These are phyloP conservation scores for Amiota mariae DNA, from an alignment of 2,888 invertebrate genomes.

Conservation along the genomic window DNA sequence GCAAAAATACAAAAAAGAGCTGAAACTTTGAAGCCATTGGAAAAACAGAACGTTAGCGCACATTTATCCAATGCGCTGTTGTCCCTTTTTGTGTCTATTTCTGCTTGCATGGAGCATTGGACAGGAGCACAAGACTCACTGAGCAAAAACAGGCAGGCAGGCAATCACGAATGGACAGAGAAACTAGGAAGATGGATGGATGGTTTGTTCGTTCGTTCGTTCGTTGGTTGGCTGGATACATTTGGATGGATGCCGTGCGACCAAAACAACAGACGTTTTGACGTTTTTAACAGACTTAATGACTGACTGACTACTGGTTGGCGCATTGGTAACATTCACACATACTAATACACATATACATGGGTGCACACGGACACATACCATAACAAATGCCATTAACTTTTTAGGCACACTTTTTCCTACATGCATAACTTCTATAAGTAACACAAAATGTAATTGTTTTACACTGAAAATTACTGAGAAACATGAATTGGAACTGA, in stretches of 20 bases:
- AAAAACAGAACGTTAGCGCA: conserved; percentile 9
- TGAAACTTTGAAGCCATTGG: conserved; percentile 20
- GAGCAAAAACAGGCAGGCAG: neutral
- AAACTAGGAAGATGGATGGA: neutral
- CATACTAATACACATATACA: neutral
- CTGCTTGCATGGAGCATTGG: conserved; percentile 8
- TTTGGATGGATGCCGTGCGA: neutral
- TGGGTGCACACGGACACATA: neutral
- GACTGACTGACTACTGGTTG: neutral
- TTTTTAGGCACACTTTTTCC: conserved; percentile 13
- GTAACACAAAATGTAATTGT: too few relatives aligned
- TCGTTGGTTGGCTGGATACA: neutral
- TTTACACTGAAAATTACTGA: too few relatives aligned
- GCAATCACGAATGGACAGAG: neutral
- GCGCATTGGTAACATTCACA: neutral
- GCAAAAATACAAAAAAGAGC: neutral
- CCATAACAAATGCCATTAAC: conserved; percentile 18
- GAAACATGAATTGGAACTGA: too few relatives aligned
- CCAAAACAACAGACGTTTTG: neutral
- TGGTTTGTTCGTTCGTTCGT: neutral
- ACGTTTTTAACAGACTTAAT: conserved; percentile 3
- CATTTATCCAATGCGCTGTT: conserved; percentile 11
- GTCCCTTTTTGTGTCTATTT: neutral
- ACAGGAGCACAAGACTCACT: neutral
- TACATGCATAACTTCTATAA: neutral